phyloP scores from a whole-genome alignment of 2,113 vertebrate genomes.

The Colaptes auratus region DNA sequence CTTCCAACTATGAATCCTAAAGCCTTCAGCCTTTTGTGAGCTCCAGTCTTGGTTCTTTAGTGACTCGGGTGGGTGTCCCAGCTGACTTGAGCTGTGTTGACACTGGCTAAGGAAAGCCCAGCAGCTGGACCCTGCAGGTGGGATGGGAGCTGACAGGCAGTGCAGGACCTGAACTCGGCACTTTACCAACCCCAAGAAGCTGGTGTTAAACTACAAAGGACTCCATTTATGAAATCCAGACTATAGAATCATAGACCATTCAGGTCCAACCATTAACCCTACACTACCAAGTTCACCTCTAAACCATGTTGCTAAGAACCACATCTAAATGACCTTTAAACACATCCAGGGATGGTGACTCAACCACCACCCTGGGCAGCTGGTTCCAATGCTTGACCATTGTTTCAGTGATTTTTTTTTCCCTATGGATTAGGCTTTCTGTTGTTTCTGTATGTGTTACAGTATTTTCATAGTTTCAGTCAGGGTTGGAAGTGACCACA shows the following conservation, averaged over 20 bases:
- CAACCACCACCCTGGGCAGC: too few species aligned
- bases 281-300: too few species aligned
- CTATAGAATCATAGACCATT: too few species aligned
- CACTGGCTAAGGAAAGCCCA: neutral
- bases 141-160: neutral
- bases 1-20: neutral
- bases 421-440: neutral
- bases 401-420: too few species aligned
- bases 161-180: too few species aligned
- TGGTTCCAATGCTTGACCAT: too few species aligned
- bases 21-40: neutral
- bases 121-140: fast-evolving
- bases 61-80: fast-evolving
- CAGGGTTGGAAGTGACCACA: too few species aligned
- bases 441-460: neutral
- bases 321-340: too few species aligned
- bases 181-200: neutral
- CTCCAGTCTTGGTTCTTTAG: neutral
- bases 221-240: neutral
- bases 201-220: neutral
- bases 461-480: too few species aligned
- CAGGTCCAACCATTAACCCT: too few species aligned
- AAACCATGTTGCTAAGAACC: too few species aligned
- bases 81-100: neutral
- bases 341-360: too few species aligned